A percentile compares a stretch with the other conserved stretches of the same genome.
Conservation (phyloP, 1,140 invertebrate genomes). For the Solen grandis region DNA sequence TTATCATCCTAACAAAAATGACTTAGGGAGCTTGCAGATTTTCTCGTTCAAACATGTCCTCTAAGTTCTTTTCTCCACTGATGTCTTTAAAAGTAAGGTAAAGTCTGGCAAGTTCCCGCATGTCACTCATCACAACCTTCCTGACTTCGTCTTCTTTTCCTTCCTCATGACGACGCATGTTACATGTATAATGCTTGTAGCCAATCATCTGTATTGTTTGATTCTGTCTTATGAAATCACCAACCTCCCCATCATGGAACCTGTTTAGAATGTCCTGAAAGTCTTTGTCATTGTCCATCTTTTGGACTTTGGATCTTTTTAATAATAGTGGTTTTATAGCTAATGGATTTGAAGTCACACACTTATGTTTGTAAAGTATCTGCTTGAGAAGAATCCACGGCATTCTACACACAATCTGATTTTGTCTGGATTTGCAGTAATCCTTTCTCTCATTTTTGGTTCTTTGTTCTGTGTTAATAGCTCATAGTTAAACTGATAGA, state of each 20-base stretch:
- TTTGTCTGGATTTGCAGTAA: not conserved
- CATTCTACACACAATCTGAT: not conserved
- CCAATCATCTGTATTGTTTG: not conserved
- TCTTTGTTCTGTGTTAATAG: not conserved
- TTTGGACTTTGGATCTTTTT: no score
- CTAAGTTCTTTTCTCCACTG: not conserved
- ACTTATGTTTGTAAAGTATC: not conserved
- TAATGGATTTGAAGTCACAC: not conserved
- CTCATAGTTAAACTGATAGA: not conserved
- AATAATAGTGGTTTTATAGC: not conserved
- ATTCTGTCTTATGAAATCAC: not conserved
- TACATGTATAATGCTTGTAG: not conserved
- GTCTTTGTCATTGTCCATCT: not conserved
- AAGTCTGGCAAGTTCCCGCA: not conserved
- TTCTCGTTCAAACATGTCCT: not conserved
- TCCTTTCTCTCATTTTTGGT: not conserved
- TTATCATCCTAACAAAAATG: no score
- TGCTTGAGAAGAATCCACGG: not conserved
- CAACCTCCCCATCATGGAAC: not conserved
- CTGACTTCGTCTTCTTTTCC: not conserved
- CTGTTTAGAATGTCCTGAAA: not conserved
- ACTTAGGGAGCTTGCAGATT: no score
- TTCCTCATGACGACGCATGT: not conserved
- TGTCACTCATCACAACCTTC: not conserved
- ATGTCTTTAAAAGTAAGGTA: not conserved